Evolutionary conservation across 2,888 invertebrate species (phyloP), one percentile per base, ranked within the genome.

Genomic region (Pyralis farinalis): DNA sequence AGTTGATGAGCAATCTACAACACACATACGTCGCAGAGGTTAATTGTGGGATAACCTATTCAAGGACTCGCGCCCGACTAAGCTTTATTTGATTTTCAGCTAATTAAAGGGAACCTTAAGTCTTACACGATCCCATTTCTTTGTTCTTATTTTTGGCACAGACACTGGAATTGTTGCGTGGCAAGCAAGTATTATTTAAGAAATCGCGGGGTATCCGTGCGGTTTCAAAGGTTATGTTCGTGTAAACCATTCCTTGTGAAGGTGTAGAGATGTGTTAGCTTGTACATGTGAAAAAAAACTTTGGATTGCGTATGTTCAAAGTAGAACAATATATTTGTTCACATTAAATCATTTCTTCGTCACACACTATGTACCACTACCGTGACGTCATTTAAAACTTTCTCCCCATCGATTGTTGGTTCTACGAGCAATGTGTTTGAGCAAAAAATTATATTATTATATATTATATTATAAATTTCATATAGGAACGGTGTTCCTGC

Each of bases 11-110:
- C 25, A 33, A 39, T 39, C 42, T 4, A 16, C 4, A 16, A 3
- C 16, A 4, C 16, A 16, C 42, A 42, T 42, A 42, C 29, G 42
- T 42, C 37, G 36, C 33, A n/a, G 29, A 20, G 42, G 37, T 42
- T 42, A 42, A 42, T 42, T 42, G 37, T 32, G 12, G 22, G 31
- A 37, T 42, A 42, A 37, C 42, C 33, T 32, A 42, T 42, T 42
- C 33, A 33, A 12, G 37, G 11, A 37, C 33, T 37, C 16, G 32
- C 28, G 27, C 28, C 37, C 12, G 8, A 36, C 11, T 25, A 9
- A 9, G 41, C 29, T 33, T 21, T 37, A 37, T 36, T 42, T 42
- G 36, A 29, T 36, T 33, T 33, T 7, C 33, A 33, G 36, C 33
- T 37, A 33, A 37, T 42, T 42, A 33, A 34, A 37, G 37, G 22